These are phyloP conservation scores for Dasyprocta punctata DNA, from an alignment of 2,113 vertebrate genomes.

Conservation along the genomic window DNA sequence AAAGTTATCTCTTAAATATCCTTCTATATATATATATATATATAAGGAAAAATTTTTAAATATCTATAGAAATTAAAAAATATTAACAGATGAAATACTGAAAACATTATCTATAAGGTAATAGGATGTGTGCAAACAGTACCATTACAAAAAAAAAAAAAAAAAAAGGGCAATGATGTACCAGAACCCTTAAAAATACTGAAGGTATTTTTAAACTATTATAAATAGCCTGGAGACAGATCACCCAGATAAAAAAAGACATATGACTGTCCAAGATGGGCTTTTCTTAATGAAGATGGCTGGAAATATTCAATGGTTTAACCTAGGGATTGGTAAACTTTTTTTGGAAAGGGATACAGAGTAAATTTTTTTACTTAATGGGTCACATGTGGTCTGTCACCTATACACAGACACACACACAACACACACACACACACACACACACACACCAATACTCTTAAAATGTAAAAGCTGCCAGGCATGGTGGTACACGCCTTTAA, in stretches of 20 bases:
- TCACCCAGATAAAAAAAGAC: not conserved
- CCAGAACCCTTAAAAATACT: not conserved
- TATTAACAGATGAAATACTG: constrained; percentile 1
- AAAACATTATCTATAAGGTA: not conserved
- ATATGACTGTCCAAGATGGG: constrained; percentile 28
- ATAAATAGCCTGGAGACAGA: constrained; percentile 26
- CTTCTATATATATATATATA: not conserved
- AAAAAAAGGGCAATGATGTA: not conserved
- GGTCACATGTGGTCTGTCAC: not conserved
- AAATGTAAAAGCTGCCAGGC: not conserved
- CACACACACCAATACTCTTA: not conserved
- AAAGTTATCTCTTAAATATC: not conserved
- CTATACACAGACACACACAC: not conserved
- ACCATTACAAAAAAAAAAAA: constrained; percentile 31
- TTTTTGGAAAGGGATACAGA: not conserved
- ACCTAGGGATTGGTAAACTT: not conserved
- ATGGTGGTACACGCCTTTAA: too few relatives aligned
- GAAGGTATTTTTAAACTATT: constrained; percentile 42
- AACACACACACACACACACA: too few relatives aligned
- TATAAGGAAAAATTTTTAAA: not conserved
- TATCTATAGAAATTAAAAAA: constrained; percentile 4
- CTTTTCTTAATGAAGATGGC: constrained; percentile 27
- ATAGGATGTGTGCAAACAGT: not conserved
- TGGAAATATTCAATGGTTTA: constrained; percentile 18
- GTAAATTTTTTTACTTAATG: constrained; percentile 14